Percentiles rank a stretch among this genome's conserved stretches.
phyloP scores from a whole-genome alignment of 2,888 invertebrate genomes.

The Disparrhopalites patrizii region DNA sequence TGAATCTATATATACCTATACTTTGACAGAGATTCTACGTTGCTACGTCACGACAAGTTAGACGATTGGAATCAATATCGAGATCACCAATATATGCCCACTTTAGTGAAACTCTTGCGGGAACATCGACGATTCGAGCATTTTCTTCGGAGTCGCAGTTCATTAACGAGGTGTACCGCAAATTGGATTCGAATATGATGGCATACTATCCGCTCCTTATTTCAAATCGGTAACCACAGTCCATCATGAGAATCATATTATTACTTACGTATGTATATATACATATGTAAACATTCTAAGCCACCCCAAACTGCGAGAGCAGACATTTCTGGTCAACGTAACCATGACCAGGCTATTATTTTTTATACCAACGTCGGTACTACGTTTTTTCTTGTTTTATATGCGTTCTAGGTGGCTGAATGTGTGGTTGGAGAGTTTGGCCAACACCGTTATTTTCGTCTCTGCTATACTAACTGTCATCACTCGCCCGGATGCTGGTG shows the following conservation, averaged over 20 bases:
- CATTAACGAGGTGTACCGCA: constrained; percentile 56
- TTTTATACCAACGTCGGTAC: too few relatives aligned
- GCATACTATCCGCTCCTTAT: constrained; percentile 56
- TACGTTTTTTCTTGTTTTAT: too few relatives aligned
- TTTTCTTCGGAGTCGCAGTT: constrained; percentile 56
- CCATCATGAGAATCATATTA: neutral
- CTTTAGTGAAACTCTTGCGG: constrained; percentile 74
- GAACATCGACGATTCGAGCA: constrained; percentile 55
- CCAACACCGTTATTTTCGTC: neutral
- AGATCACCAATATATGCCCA: constrained; percentile 59
- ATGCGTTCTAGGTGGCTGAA: neutral
- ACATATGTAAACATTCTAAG: constrained; percentile 50
- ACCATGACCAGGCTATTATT: neutral
- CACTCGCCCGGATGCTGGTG: neutral
- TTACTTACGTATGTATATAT: constrained; percentile 51
- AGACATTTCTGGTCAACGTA: too few relatives aligned
- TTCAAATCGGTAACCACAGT: constrained; percentile 50
- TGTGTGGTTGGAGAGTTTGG: neutral
- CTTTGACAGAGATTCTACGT: constrained; percentile 56
- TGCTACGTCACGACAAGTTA: constrained; percentile 57
- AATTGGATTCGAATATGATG: constrained; percentile 58
- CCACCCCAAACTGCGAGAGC: too few relatives aligned
- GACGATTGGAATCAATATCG: constrained; percentile 56
- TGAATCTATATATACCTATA: neutral
- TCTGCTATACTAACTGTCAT: neutral